phyloP scores from a whole-genome alignment of 2,888 invertebrate genomes.

The Tortrix viridana region DNA sequence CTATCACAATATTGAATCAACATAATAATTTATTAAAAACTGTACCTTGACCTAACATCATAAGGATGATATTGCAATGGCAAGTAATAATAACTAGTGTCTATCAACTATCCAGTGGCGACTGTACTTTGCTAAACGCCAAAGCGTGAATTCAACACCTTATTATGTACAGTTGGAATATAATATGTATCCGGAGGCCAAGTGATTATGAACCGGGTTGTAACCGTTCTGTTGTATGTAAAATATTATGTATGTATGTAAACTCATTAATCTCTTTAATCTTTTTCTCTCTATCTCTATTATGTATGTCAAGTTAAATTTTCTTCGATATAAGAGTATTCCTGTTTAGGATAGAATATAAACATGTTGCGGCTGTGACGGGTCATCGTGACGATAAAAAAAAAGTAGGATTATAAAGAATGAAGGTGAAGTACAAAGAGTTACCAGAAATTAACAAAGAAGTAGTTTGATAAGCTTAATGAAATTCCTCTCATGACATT shows the following conservation, averaged over 20 bases:
- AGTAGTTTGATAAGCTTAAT: background rate
- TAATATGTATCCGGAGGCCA: conserved; percentile 21
- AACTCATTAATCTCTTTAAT: too few relatives aligned
- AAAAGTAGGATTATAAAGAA: too few relatives aligned
- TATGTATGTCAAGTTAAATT: background rate
- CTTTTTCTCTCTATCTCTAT: too few relatives aligned
- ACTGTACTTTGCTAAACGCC: conserved; percentile 14
- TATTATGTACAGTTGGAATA: conserved; percentile 32
- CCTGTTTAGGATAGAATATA: too few relatives aligned
- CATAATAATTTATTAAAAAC: background rate
- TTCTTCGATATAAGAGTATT: too few relatives aligned
- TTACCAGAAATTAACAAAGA: too few relatives aligned
- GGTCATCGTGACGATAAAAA: too few relatives aligned
- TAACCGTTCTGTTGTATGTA: background rate
- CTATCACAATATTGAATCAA: conserved; percentile 6
- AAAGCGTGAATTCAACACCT: conserved; percentile 35
- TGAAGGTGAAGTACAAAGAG: too few relatives aligned
- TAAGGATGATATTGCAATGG: conserved; percentile 2
- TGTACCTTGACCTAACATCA: background rate
- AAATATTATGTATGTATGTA: too few relatives aligned
- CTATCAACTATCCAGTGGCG: background rate
- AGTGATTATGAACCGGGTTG: conserved; percentile 17
- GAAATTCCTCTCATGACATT: conserved; percentile 2
- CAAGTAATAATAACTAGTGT: background rate
- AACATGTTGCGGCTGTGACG: too few relatives aligned